A percentile compares a stretch with the other conserved stretches of the same genome.
Evolutionary conservation across 2,888 invertebrate species (phyloP).

Genomic region (Chrysodeixis includens): DNA sequence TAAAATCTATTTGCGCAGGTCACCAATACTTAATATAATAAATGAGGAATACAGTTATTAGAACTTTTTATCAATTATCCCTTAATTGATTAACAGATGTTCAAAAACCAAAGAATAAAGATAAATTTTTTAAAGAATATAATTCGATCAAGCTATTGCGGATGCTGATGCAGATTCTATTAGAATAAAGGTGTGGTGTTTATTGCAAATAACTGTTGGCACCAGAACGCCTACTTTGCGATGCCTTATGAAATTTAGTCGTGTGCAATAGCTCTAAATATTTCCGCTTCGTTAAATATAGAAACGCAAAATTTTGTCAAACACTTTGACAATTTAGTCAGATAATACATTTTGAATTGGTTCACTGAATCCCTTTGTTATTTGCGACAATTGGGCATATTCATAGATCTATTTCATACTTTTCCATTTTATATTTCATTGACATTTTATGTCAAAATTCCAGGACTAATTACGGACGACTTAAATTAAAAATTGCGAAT

Average conservation of each 20-base stretch:
- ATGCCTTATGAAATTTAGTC: constrained; percentile 56
- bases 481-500: too few relatives aligned
- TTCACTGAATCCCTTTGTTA: constrained; percentile 58
- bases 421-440: constrained; percentile 11
- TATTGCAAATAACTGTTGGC: not conserved
- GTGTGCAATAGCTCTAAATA: constrained; percentile 42
- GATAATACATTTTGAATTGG: constrained; percentile 60
- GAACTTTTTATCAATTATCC: too few relatives aligned
- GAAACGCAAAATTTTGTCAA: constrained; percentile 64
- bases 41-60: too few relatives aligned
- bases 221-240: too few relatives aligned
- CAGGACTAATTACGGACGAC: constrained; percentile 14
- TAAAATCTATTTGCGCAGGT: not conserved
- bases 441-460: constrained; percentile 2
- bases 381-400: constrained; percentile 56
- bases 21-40: not conserved
- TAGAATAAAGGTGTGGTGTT: not conserved
- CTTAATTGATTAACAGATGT: too few relatives aligned
- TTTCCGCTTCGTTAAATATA: constrained; percentile 62
- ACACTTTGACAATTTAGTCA: constrained; percentile 58
- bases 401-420: constrained; percentile 12
- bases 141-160: too few relatives aligned
- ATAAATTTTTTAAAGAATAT: too few relatives aligned
- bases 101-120: too few relatives aligned
- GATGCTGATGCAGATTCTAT: not conserved